Evolutionary conservation across 92 coral and sea anemone species (phyloP).

Genomic region (Epizoanthus stellaris): DNA sequence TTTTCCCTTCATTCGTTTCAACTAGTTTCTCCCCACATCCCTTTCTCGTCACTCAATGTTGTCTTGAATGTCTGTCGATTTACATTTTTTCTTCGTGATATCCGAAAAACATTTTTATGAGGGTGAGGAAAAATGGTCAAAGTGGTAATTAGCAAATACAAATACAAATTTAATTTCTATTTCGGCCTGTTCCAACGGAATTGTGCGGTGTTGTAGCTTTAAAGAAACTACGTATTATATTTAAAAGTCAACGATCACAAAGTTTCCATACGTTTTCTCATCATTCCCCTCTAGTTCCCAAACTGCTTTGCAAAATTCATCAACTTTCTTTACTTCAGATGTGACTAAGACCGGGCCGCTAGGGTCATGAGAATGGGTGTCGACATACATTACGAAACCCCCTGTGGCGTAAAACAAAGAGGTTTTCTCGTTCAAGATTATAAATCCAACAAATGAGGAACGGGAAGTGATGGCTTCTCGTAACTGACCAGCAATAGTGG

Average conservation of each 20-base stretch:
- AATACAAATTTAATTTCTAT: too few species aligned
- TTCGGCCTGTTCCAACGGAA: too few species aligned
- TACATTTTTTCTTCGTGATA: too few species aligned
- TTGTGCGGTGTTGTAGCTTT: too few species aligned
- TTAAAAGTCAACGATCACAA: constrained; percentile 23
- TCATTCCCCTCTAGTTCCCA: constrained; percentile 52
- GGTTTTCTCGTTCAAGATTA: constrained; percentile 59
- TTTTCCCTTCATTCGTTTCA: too few species aligned
- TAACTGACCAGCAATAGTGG: constrained; percentile 57
- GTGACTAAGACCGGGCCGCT: constrained; percentile 34
- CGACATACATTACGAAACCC: constrained; percentile 39
- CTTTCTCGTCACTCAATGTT: too few species aligned
- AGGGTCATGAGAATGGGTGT: constrained; percentile 54
- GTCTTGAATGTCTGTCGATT: too few species aligned
- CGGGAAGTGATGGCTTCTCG: constrained; percentile 9
- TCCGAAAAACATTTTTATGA: too few species aligned
- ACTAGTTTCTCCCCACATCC: too few species aligned
- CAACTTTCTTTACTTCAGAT: background rate
- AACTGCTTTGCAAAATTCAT: constrained; percentile 41
- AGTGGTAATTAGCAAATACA: too few species aligned
- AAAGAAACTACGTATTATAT: too few species aligned
- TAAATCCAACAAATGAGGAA: constrained; percentile 8
- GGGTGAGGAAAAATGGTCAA: too few species aligned
- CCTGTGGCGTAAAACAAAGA: constrained; percentile 36
- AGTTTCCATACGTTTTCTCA: constrained; percentile 56